Evolutionary conservation across 1,140 invertebrate genomes (phyloP).

Genomic region (Triops cancriformis): DNA sequence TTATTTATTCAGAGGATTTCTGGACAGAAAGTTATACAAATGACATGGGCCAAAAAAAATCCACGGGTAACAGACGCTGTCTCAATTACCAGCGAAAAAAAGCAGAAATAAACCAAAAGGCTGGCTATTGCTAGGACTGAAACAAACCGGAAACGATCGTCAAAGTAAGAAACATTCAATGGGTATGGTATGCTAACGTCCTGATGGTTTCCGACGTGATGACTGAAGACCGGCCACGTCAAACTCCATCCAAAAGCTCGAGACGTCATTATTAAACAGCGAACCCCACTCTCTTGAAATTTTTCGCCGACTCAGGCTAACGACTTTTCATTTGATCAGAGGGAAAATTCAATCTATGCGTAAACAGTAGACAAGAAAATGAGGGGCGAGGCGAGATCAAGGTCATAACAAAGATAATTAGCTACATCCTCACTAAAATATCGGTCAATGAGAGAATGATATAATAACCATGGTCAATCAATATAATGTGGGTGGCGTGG

Average conservation of each 20-base stretch:
- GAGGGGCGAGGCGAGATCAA: slow-evolving; percentile 8
- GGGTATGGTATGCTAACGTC: neutral
- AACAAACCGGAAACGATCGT: neutral
- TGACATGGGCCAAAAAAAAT: neutral
- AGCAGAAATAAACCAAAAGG: neutral
- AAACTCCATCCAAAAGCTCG: neutral
- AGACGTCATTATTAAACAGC: neutral
- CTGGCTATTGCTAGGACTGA: neutral
- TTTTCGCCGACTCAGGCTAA: neutral
- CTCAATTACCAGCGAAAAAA: neutral
- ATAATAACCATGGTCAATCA: neutral
- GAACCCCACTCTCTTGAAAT: neutral
- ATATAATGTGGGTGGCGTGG: neutral
- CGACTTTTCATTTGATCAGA: neutral
- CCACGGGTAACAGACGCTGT: neutral
- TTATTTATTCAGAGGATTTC: neutral
- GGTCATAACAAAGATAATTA: slow-evolving; percentile 7
- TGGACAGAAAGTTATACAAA: neutral
- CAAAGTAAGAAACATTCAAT: neutral
- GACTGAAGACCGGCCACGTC: slow-evolving; percentile 7
- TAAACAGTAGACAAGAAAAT: neutral
- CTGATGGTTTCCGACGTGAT: neutral
- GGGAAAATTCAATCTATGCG: neutral
- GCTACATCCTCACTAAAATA: slow-evolving; percentile 1
- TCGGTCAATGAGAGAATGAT: neutral